A percentile compares a stretch with the other conserved stretches of the same genome.
These are phyloP conservation scores for Petaurus breviceps DNA, from an alignment of 2,113 vertebrate species.

Conservation along the genomic window DNA sequence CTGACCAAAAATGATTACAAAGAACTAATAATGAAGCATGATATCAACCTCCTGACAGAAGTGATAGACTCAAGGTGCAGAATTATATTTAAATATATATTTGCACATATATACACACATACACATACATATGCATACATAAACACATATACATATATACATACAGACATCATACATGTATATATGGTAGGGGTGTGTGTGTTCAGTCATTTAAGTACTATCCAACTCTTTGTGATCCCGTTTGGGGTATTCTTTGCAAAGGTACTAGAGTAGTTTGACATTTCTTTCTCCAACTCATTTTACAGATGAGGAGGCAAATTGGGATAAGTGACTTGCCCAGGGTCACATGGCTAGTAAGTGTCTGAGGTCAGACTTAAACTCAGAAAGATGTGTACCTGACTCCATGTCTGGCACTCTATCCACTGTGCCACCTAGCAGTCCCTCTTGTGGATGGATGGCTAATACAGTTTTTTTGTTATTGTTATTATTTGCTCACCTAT, in stretches of 20 bases:
- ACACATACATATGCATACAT: no score
- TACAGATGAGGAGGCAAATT: not conserved
- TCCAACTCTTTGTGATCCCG: not conserved
- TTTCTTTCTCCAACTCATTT: not conserved
- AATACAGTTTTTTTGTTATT: not conserved
- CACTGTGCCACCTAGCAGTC: no score
- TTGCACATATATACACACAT: no score
- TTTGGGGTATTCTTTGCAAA: not conserved
- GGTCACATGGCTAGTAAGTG: not conserved
- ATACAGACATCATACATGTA: no score
- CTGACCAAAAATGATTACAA: not conserved
- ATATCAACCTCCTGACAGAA: not conserved
- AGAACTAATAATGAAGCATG: not conserved
- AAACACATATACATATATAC: no score
- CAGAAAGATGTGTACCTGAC: not conserved
- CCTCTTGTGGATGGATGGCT: no score
- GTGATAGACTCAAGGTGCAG: not conserved
- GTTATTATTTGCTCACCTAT: not conserved
- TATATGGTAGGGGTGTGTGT: no score
- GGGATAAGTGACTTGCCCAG: not conserved
- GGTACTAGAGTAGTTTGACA: no score
- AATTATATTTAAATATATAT: no score
- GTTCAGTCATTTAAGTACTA: not conserved
- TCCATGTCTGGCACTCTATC: not conserved
- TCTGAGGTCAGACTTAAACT: not conserved